Evolutionary conservation across 2,797 vertebrate genomes (phyloP).

Genomic region (Rhinoraja longicauda): DNA sequence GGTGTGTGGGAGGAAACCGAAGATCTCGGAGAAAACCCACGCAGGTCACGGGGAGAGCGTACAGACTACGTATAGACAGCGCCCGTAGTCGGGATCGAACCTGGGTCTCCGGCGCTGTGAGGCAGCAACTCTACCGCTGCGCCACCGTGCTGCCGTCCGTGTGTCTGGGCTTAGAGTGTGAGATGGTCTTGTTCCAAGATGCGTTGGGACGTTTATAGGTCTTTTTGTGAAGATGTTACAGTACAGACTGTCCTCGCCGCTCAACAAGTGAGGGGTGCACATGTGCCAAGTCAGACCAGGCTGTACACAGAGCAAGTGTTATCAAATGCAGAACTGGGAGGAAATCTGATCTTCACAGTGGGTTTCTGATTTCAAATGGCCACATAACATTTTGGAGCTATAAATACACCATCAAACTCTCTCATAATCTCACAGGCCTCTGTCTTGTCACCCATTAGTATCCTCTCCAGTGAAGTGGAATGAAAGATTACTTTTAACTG

Average conservation of each 20-base stretch:
- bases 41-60: no score
- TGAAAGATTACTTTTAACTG: neutral
- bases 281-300: neutral
- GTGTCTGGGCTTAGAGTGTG: neutral
- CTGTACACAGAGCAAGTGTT: neutral
- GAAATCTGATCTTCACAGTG: neutral
- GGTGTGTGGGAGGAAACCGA: no score
- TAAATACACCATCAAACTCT: neutral
- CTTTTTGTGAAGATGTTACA: neutral
- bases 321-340: neutral
- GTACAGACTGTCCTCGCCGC: neutral
- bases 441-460: neutral
- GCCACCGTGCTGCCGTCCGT: no score
- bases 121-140: no score
- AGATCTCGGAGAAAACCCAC: no score
- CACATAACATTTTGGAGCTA: neutral
- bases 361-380: neutral
- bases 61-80: no score
- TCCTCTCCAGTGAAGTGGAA: neutral
- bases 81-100: no score
- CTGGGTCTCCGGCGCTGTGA: no score
- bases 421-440: neutral
- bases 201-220: neutral
- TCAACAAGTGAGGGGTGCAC: neutral
- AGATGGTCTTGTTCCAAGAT: neutral